These are phyloP conservation scores for Oncorhynchus keta DNA, from an alignment of 2,113 vertebrate species.

Conservation along the genomic window DNA sequence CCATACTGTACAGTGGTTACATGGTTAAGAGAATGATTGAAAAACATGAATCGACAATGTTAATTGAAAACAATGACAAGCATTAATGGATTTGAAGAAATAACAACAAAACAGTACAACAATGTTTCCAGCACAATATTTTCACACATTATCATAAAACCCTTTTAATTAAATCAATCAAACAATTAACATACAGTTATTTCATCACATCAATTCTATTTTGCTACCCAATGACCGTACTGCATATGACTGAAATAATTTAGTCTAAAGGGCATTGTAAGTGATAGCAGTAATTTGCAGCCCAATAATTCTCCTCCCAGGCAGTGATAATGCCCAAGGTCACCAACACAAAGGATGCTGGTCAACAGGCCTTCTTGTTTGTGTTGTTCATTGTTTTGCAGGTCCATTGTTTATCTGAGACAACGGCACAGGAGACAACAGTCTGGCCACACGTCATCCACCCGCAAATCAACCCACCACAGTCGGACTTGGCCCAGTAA, in stretches of 20 bases:
- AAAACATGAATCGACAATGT: too few relatives aligned
- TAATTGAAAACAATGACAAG: too few relatives aligned
- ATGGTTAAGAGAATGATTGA: too few relatives aligned
- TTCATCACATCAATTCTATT: too few relatives aligned
- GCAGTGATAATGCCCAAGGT: conserved; percentile 24
- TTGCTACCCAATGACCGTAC: not conserved
- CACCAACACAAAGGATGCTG: conserved; percentile 15
- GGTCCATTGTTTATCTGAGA: conserved; percentile 64
- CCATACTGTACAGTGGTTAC: too few relatives aligned
- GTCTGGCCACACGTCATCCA: conserved; percentile 61
- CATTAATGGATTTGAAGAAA: too few relatives aligned
- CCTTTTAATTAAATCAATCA: too few relatives aligned
- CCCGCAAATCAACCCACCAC: conserved; percentile 3
- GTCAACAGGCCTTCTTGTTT: conserved; percentile 20
- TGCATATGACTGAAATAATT: conserved; percentile 10
- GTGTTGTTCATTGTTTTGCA: conserved; percentile 63
- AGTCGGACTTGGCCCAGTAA: conserved; percentile 63
- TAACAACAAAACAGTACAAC: not conserved
- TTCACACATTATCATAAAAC: too few relatives aligned
- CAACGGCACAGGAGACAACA: conserved; percentile 45
- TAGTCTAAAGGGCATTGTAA: conserved; percentile 42
- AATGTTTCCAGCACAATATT: not conserved
- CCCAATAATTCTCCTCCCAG: conserved; percentile 21
- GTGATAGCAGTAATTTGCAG: conserved; percentile 63
- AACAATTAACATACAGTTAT: too few relatives aligned